Percentiles rank a stretch among this genome's conserved stretches.
These are phyloP conservation scores for Drosophila arawakana DNA, from an alignment of 1,140 invertebrate genomes.

Conservation along the genomic window DNA sequence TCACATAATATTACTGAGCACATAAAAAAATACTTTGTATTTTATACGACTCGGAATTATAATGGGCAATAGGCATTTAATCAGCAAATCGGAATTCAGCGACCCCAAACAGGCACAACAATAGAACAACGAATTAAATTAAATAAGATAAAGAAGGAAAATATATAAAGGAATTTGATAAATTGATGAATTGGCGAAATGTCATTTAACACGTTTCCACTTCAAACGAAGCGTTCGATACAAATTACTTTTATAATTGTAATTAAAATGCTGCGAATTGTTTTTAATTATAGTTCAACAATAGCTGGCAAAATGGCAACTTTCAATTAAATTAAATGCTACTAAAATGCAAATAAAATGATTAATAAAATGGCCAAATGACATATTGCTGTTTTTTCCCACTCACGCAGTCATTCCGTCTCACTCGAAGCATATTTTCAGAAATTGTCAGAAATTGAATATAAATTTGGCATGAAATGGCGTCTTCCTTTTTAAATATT, in stretches of 20 bases:
- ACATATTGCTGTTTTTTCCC: slow-evolving; percentile 23
- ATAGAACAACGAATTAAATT: slow-evolving; percentile 45
- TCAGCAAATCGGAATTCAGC: slow-evolving; percentile 42
- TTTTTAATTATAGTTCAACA: slow-evolving; percentile 29
- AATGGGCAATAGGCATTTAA: slow-evolving; percentile 39
- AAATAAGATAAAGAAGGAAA: slow-evolving; percentile 22
- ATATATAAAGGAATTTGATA: slow-evolving; percentile 25
- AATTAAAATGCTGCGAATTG: slow-evolving; percentile 42
- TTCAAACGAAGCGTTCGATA: slow-evolving; percentile 55
- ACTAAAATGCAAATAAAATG: slow-evolving; percentile 41
- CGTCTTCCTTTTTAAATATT: slow-evolving; percentile 59
- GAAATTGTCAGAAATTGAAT: slow-evolving; percentile 75
- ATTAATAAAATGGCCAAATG: slow-evolving; percentile 57
- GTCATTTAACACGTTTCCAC: slow-evolving; percentile 74
- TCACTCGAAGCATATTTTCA: background rate
- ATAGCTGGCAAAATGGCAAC: slow-evolving; percentile 20
- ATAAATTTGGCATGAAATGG: slow-evolving; percentile 84
- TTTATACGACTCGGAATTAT: slow-evolving; percentile 52
- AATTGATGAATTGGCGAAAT: slow-evolving; percentile 38
- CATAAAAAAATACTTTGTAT: slow-evolving; percentile 58
- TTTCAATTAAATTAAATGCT: slow-evolving; percentile 44
- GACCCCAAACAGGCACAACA: slow-evolving; percentile 45
- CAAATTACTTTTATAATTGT: slow-evolving; percentile 56
- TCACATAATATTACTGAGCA: slow-evolving; percentile 8
- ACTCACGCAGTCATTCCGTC: background rate